These are phyloP conservation scores for Colostygia pectinataria DNA, from an alignment of 2,888 invertebrate genomes.

Conservation along the genomic window DNA sequence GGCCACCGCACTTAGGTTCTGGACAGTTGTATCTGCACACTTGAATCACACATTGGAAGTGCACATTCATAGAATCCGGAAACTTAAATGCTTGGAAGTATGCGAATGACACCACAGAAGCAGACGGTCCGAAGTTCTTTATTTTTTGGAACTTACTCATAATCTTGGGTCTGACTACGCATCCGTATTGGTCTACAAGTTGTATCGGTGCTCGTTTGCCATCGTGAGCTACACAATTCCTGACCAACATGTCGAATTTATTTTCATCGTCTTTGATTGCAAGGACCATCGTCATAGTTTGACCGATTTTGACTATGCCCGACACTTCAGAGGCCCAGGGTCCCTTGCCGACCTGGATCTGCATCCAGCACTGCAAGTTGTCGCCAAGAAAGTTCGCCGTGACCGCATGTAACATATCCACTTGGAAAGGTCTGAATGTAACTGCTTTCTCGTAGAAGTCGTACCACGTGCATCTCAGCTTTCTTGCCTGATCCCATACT, in stretches of 20 bases:
- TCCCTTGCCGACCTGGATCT: slow-evolving; percentile 97
- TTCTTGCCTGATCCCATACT: slow-evolving; percentile 97
- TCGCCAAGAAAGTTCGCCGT: slow-evolving; percentile 98
- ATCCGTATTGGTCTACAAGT: slow-evolving; percentile 95
- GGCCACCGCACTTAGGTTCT: slow-evolving; percentile 93
- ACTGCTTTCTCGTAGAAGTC: slow-evolving; percentile 98
- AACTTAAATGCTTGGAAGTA: slow-evolving; percentile 99
- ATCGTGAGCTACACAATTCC: slow-evolving; percentile 97
- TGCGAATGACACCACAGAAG: slow-evolving; percentile 96
- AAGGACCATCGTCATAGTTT: slow-evolving; percentile 98
- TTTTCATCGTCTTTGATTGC: slow-evolving; percentile 98
- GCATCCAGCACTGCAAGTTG: slow-evolving; percentile 98
- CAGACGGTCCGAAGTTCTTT: slow-evolving; percentile 97
- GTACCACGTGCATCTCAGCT: slow-evolving; percentile 96
- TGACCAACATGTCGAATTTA: slow-evolving; percentile 97
- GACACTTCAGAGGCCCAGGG: slow-evolving; percentile 99
- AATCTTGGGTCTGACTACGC: slow-evolving; percentile 96
- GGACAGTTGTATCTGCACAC: slow-evolving; percentile 97
- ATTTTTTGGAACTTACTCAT: slow-evolving; percentile 98
- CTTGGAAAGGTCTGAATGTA: slow-evolving; percentile 97
- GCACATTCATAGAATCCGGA: slow-evolving; percentile 98
- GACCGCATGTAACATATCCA: slow-evolving; percentile 97
- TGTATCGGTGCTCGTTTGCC: slow-evolving; percentile 97
- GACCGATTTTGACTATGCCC: slow-evolving; percentile 97
- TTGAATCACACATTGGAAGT: slow-evolving; percentile 98